Evolutionary conservation across 2,888 invertebrate species (phyloP), one percentile per base, ranked within the genome.

Genomic region (Limnephilus auricula): DNA sequence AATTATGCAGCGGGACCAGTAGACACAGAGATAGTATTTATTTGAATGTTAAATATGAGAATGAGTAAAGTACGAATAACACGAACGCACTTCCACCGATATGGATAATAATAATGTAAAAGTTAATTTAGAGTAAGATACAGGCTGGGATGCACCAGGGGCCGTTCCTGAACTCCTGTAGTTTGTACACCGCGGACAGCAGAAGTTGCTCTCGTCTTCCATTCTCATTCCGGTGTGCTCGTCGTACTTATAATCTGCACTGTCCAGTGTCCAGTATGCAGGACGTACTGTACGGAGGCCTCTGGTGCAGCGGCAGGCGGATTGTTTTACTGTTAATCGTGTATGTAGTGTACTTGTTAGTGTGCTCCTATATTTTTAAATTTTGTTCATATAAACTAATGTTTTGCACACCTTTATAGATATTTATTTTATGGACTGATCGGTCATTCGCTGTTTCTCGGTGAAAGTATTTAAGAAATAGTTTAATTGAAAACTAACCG

Each of bases 1-100:
- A 96, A 96, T 96, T 96, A 96, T 96, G 95, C 95, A 94, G 94
- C 94, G 96, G 96, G 96, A 96, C 96, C 96, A 95, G 95, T 95
- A 95, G 95, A 95, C 95, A 96, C 95, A 93, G 92, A 92, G 92
- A 95, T 96, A 96, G 96, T 96, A 96, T 95, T 96, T 96, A 96
- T 96, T 96, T 95, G 94, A 95, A 95, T 95, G 94, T 95, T 95
- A 95, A 95, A 95, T 92, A 88, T 90, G 90, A 91, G 83, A 90
- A 65, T 65, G 65, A 65, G 25, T 91, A 90, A 85, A 92, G 92
- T 92, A 89, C 90, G 80, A 90, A 89, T 92, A 93, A 92, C 92
- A 92, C 90, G 92, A 91, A 90, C 91, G 92, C 95, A 95, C 91
- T 93, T 93, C 93, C 96, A 96, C 96, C 96, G 96, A 96, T 96